Conservation (phyloP, 64 coral and sea anemone species). For the Platygyra sinensis region DNA sequence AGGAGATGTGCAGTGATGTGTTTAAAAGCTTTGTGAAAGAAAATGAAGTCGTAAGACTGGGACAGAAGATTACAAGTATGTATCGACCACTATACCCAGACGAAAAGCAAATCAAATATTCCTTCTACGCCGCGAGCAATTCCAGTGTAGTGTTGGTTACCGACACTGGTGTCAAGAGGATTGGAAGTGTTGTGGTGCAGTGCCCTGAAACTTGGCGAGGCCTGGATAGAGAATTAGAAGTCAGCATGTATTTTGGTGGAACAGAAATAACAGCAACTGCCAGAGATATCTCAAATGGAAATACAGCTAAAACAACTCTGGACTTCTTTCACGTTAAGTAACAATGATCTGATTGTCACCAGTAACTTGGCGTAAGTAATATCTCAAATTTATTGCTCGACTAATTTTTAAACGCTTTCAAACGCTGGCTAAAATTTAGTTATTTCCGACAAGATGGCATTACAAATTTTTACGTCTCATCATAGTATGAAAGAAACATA, state of each 20-base stretch:
- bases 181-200: slow-evolving; percentile 3
- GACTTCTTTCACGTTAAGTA: slow-evolving; percentile 6
- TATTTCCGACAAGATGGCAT: no score
- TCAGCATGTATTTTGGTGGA: slow-evolving; percentile 21
- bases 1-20: slow-evolving; percentile 8
- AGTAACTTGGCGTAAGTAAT: no score
- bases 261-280: slow-evolving; percentile 11
- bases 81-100: slow-evolving; percentile 24
- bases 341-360: background rate
- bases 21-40: slow-evolving; percentile 15
- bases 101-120: slow-evolving; percentile 1
- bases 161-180: background rate
- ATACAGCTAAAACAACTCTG: background rate
- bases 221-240: slow-evolving; percentile 5
- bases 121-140: slow-evolving; percentile 6
- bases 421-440: no score
- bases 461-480: no score
- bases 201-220: slow-evolving; percentile 27
- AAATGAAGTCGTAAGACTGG: slow-evolving; percentile 15
- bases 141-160: background rate
- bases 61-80: background rate
- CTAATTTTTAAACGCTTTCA: no score
- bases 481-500: no score
- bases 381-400: no score
- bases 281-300: slow-evolving; percentile 1